Percentiles rank a stretch among this genome's conserved stretches.
Conservation (phyloP, 2,113 vertebrate genomes). For the Aspidoscelis tigris region DNA sequence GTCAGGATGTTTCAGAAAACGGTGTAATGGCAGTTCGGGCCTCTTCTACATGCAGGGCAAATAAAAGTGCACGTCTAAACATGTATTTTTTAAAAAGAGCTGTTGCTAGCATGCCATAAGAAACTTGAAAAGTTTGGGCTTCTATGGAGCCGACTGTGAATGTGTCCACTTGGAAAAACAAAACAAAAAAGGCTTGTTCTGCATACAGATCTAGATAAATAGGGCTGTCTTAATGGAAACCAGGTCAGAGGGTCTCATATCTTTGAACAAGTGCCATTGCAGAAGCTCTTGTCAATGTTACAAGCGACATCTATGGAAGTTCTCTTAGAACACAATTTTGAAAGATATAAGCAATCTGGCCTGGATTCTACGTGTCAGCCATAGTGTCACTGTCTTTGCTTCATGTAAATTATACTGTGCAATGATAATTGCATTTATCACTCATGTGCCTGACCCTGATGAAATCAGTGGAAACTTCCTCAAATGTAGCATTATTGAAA, state of each 20-base stretch:
- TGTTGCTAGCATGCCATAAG: not conserved
- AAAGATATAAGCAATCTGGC: no score
- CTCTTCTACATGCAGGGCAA: not conserved
- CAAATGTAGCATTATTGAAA: slow-evolving; percentile 19
- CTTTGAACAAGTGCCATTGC: no score
- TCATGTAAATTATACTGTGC: not conserved
- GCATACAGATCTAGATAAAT: no score
- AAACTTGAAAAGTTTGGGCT: not conserved
- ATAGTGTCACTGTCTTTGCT: no score
- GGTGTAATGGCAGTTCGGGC: not conserved
- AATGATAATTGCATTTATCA: not conserved
- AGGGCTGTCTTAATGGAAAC: no score
- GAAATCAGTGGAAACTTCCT: not conserved
- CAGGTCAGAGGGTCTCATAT: no score
- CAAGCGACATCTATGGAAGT: no score
- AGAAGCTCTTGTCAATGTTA: no score
- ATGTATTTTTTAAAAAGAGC: not conserved
- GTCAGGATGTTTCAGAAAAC: not conserved
- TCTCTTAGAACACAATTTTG: no score
- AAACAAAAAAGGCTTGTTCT: not conserved
- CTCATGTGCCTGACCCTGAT: not conserved
- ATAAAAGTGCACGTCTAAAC: not conserved
- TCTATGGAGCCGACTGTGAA: not conserved
- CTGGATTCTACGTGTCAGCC: no score
- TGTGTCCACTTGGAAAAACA: no score